phyloP scores from a whole-genome alignment of 1,140 invertebrate genomes.

The Drosophila tristis region DNA sequence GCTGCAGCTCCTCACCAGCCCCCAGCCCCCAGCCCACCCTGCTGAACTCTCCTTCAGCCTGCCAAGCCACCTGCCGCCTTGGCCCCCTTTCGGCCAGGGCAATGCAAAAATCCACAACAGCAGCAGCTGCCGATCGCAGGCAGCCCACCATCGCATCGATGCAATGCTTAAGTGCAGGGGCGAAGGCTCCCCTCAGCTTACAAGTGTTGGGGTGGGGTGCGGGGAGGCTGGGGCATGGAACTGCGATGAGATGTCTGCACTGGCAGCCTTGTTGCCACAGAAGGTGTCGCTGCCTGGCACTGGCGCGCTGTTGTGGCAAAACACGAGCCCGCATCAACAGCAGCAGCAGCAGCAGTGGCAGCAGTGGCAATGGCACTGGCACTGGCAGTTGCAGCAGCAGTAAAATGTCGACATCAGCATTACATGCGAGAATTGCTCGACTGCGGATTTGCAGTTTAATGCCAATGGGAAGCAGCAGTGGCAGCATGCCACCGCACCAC shows the following conservation, averaged over 20 bases:
- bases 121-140: slow-evolving; percentile 57
- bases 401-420: slow-evolving; percentile 79
- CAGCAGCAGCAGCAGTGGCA: slow-evolving; percentile 36
- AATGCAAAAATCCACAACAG: slow-evolving; percentile 48
- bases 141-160: slow-evolving; percentile 35
- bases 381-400: slow-evolving; percentile 38
- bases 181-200: slow-evolving; percentile 4
- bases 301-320: slow-evolving; percentile 64
- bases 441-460: slow-evolving; percentile 80
- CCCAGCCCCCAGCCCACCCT: not conserved
- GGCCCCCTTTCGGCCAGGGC: slow-evolving; percentile 27
- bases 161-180: slow-evolving; percentile 67
- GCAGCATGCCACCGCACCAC: slow-evolving; percentile 21
- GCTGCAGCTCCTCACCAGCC: slow-evolving; percentile 23
- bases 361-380: slow-evolving; percentile 4
- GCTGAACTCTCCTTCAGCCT: not conserved
- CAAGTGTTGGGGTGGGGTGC: not conserved
- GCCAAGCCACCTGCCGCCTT: slow-evolving; percentile 4
- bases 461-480: slow-evolving; percentile 59
- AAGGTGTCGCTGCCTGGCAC: slow-evolving; percentile 62
- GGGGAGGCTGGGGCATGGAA: not conserved
- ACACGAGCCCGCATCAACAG: slow-evolving; percentile 67
- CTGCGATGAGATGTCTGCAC: slow-evolving; percentile 34
- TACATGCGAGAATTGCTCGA: slow-evolving; percentile 76
- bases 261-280: slow-evolving; percentile 73